These are phyloP conservation scores for Drosophila watanabei DNA, from an alignment of 1,140 invertebrate genomes.

Conservation along the genomic window DNA sequence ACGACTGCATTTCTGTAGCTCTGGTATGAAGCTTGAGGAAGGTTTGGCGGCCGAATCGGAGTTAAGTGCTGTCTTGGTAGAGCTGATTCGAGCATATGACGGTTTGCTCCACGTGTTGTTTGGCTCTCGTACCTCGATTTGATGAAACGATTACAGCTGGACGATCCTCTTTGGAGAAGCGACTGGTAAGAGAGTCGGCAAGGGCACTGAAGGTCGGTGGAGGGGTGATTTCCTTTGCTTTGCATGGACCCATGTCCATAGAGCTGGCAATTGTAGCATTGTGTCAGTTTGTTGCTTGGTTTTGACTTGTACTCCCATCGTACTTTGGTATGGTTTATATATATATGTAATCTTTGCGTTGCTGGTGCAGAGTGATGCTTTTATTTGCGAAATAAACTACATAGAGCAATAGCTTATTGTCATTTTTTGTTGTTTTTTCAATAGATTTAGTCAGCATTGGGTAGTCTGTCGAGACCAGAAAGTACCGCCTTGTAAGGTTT, in stretches of 20 bases:
- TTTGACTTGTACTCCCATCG: slow-evolving; percentile 1
- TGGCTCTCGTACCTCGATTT: no score
- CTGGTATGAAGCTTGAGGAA: neutral
- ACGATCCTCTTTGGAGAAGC: no score
- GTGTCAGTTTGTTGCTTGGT: no score
- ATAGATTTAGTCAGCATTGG: neutral
- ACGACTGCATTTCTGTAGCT: no score
- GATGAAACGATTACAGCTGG: no score
- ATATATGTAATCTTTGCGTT: slow-evolving; percentile 1
- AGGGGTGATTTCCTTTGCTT: no score
- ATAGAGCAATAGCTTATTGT: neutral
- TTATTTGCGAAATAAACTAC: neutral
- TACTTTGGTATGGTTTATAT: slow-evolving; percentile 5
- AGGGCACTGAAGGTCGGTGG: no score
- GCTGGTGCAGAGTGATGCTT: neutral
- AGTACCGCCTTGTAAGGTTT: no score
- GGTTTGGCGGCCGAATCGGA: slow-evolving; percentile 1
- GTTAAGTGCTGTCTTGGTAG: neutral
- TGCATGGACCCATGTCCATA: neutral
- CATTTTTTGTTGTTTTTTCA: slow-evolving; percentile 1
- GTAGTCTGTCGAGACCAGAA: no score
- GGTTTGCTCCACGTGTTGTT: no score
- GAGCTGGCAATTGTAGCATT: neutral
- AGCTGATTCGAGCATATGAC: no score
- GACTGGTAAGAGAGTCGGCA: no score